Base-by-base conservation (phyloP, 2,888 invertebrate species). In the Synergus japonicus region DNA sequence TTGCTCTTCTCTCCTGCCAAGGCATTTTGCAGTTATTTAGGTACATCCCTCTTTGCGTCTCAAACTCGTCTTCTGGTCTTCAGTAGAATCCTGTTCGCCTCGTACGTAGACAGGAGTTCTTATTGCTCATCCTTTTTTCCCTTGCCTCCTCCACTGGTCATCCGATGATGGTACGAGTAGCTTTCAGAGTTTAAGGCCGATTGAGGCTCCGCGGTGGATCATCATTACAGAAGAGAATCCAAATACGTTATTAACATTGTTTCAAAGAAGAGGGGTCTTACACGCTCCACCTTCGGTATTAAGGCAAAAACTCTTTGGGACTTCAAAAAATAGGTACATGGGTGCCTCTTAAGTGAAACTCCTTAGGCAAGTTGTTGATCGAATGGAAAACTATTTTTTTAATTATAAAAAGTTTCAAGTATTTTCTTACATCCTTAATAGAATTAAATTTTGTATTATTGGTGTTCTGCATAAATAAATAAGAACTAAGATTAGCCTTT, bases 1-100 rank as follows among this genome's bases (percentile, higher is more conserved):
- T 82, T 79, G 79, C 82, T 77, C 82, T 77, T 66, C 46, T 46
- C 65, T 64, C 15, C 64, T 22, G 13, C 65, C 77, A 64, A 43
- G 49, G 65, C 43, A 65, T 73, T 79, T 65, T 76, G 65, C 77
- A 63, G 65, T 65, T 76, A 77, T 77, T 81, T 81, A 79, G 65
- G 60, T 79, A 49, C 81, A 77, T 77, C 81, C 77, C 81, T 79
- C 78, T 76, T 76, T 81, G 79, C 77, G 63, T 76, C 76, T 49
- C 78, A 2, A 44, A 77, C 37, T 76, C 76, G 43, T 64, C 63
- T 63, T 46, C 64, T 43, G 73, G 18, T 76, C 49, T 49, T 37
- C 49, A 15, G 54, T 54, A 73, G 54, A 73, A 73, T 73, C 73
- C 73, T 73, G 73, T 73, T 73, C 54, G 46, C 54, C 49, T 73